Conservation (phyloP, 2,888 invertebrate species). For the Agapostemon virescens region DNA sequence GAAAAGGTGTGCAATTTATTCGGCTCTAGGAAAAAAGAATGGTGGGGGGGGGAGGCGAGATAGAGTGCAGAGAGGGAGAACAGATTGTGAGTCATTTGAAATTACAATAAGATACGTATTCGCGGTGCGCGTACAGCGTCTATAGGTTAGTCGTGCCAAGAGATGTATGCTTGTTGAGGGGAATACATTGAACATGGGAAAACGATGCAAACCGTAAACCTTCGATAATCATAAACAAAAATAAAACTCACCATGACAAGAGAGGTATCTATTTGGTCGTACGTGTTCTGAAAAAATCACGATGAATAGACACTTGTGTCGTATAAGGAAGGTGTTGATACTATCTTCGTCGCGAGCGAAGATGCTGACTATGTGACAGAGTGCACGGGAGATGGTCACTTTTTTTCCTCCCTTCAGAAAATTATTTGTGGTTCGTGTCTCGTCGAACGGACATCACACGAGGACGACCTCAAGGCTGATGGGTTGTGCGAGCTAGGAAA, state of each 20-base stretch:
- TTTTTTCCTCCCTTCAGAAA: slow-evolving; percentile 39
- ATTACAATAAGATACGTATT: slow-evolving; percentile 42
- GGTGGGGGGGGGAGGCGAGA: neutral
- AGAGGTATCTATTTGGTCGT: neutral
- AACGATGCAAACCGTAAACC: slow-evolving; percentile 25
- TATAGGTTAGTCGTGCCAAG: slow-evolving; percentile 52
- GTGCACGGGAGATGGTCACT: slow-evolving; percentile 44
- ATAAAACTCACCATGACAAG: slow-evolving; percentile 60
- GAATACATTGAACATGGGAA: slow-evolving; percentile 12
- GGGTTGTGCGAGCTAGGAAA: slow-evolving; percentile 39
- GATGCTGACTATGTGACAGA: slow-evolving; percentile 45
- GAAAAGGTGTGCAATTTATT: slow-evolving; percentile 11
- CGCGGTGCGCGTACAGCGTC: slow-evolving; percentile 23
- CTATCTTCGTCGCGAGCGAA: slow-evolving; percentile 16
- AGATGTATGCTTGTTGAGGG: slow-evolving; percentile 1
- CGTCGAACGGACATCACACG: slow-evolving; percentile 52
- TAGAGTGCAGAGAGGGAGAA: slow-evolving; percentile 17
- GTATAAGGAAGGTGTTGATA: slow-evolving; percentile 1
- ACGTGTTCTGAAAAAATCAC: neutral
- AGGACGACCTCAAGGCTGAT: neutral
- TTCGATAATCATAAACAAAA: slow-evolving; percentile 34
- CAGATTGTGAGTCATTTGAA: slow-evolving; percentile 47
- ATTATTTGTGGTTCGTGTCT: slow-evolving; percentile 43
- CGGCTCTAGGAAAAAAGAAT: neutral
- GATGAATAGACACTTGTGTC: slow-evolving; percentile 7